Conservation (phyloP, 2,888 invertebrate species). For the Cryptocephalus primarius region DNA sequence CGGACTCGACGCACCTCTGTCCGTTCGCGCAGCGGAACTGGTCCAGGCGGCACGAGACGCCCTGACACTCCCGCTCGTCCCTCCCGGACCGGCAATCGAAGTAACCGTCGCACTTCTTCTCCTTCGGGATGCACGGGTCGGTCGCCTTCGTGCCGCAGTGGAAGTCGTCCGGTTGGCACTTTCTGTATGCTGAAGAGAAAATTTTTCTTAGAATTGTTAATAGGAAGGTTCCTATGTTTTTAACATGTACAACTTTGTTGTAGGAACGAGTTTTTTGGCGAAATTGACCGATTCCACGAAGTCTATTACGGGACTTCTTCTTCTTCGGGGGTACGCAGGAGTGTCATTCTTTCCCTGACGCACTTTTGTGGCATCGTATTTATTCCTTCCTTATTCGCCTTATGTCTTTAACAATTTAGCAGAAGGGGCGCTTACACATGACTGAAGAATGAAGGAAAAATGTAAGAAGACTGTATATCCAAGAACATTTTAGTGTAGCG, state of each 20-base stretch:
- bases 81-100: constrained; percentile 75
- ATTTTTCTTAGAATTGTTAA: neutral
- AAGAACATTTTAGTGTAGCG: no score
- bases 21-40: constrained; percentile 79
- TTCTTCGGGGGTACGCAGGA: no score
- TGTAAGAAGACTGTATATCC: no score
- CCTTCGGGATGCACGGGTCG: constrained; percentile 77
- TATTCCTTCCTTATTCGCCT: no score
- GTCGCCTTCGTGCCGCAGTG: constrained; percentile 62
- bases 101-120: constrained; percentile 85
- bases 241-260: neutral
- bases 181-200: constrained; percentile 63
- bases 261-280: no score
- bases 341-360: no score
- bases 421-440: no score
- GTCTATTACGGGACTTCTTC: no score
- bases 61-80: constrained; percentile 70
- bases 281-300: no score
- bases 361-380: no score
- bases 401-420: no score
- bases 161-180: constrained; percentile 80
- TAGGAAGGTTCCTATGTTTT: neutral
- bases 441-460: no score
- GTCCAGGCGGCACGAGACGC: constrained; percentile 63
- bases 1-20: constrained; percentile 66